Evolutionary conservation across 2,797 vertebrate genomes (phyloP).

Genomic region (Astyanax mexicanus): DNA sequence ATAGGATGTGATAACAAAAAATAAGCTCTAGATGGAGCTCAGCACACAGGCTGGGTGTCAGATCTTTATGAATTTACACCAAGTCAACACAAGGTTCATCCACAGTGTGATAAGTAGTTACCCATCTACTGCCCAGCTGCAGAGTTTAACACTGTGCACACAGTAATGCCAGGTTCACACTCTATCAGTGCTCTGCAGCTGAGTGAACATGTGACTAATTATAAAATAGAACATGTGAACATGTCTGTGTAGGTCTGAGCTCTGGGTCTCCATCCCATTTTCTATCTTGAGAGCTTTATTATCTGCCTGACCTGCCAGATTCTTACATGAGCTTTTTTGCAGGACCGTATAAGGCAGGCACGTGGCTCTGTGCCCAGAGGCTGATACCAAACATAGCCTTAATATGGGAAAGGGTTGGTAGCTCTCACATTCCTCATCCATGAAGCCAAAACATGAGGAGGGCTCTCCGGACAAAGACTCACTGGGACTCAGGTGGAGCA

Average conservation of each 20-base stretch:
- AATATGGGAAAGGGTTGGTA: constrained; percentile 56
- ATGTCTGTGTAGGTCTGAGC: background rate
- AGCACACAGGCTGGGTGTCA: background rate
- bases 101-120: background rate
- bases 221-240: no score
- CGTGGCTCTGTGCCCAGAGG: constrained; percentile 51
- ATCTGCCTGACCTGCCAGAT: constrained; percentile 37
- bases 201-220: background rate
- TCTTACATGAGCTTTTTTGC: constrained; percentile 47
- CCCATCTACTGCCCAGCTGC: no score
- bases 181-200: no score
- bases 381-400: constrained; percentile 70
- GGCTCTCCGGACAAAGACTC: constrained; percentile 30
- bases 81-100: background rate
- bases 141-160: background rate
- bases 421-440: constrained; percentile 42
- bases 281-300: constrained; percentile 41
- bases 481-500: constrained; percentile 19
- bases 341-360: constrained; percentile 69
- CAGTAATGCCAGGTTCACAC: background rate
- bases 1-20: background rate
- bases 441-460: constrained; percentile 52
- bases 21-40: constrained; percentile 28
- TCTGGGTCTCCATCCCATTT: background rate
- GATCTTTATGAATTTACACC: background rate